Conservation (phyloP, 23 tunicate genomes). For the Styela plicata region DNA sequence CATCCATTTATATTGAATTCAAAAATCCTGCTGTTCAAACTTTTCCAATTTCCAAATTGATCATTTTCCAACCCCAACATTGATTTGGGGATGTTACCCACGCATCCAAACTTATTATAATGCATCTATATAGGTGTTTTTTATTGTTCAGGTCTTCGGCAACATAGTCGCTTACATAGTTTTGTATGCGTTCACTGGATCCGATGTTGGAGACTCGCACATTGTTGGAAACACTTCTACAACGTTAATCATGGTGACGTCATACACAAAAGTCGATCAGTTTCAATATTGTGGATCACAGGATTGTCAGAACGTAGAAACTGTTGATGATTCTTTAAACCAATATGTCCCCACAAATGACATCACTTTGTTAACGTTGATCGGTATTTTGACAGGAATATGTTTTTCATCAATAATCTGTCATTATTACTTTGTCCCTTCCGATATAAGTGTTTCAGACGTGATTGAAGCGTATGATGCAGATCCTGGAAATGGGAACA, state of each 20-base stretch:
- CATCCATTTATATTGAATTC: too few relatives aligned
- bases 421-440: background rate
- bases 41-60: too few relatives aligned
- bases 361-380: background rate
- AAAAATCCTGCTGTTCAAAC: too few relatives aligned
- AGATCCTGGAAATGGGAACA: too few relatives aligned
- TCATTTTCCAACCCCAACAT: too few relatives aligned
- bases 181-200: background rate
- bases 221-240: background rate
- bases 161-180: background rate
- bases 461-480: too few relatives aligned
- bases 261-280: background rate
- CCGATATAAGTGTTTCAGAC: background rate
- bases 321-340: background rate
- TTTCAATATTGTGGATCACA: background rate
- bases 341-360: slow-evolving; percentile 10
- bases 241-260: background rate
- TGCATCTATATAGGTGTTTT: too few relatives aligned
- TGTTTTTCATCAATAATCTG: background rate
- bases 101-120: too few relatives aligned
- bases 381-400: background rate
- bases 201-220: background rate
- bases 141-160: slow-evolving; percentile 3
- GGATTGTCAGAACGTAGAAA: background rate
- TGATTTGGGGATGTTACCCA: too few relatives aligned